These are phyloP conservation scores for Clistopyga incitator DNA, from an alignment of 2,888 invertebrate genomes.

Conservation along the genomic window DNA sequence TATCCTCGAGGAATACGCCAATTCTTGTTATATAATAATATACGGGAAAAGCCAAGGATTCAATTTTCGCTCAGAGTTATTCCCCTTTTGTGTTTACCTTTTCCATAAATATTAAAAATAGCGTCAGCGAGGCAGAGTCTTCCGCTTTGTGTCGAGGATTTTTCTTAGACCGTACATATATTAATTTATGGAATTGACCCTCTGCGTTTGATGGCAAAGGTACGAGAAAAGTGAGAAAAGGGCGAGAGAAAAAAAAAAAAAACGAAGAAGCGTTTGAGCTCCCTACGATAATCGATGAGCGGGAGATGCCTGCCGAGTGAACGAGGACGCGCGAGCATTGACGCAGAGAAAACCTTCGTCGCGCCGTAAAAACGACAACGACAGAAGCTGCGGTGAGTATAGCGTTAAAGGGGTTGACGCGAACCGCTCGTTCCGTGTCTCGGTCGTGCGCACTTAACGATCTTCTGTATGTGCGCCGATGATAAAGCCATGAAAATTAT, in stretches of 20 bases:
- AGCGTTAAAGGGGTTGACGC: slow-evolving; percentile 32
- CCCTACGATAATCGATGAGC: slow-evolving; percentile 50
- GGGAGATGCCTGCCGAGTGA: slow-evolving; percentile 29
- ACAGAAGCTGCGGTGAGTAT: slow-evolving; percentile 32
- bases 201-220: slow-evolving; percentile 32
- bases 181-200: slow-evolving; percentile 25
- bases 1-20: neutral
- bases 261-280: slow-evolving; percentile 17
- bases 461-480: slow-evolving; percentile 13
- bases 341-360: slow-evolving; percentile 32
- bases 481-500: slow-evolving; percentile 54
- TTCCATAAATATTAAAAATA: slow-evolving; percentile 15
- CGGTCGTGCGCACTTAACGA: slow-evolving; percentile 57
- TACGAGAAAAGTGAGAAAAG: slow-evolving; percentile 9
- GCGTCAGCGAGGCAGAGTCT: neutral
- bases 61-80: neutral
- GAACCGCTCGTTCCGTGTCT: slow-evolving; percentile 35
- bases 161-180: neutral
- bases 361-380: slow-evolving; percentile 58
- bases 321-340: slow-evolving; percentile 28
- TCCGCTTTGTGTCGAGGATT: neutral
- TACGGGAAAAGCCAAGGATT: neutral
- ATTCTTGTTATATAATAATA: slow-evolving; percentile 10
- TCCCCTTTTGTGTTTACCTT: neutral
- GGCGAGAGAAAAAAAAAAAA: slow-evolving; percentile 12